phyloP scores from a whole-genome alignment of 2,797 vertebrate genomes.

The Tapera naevia region DNA sequence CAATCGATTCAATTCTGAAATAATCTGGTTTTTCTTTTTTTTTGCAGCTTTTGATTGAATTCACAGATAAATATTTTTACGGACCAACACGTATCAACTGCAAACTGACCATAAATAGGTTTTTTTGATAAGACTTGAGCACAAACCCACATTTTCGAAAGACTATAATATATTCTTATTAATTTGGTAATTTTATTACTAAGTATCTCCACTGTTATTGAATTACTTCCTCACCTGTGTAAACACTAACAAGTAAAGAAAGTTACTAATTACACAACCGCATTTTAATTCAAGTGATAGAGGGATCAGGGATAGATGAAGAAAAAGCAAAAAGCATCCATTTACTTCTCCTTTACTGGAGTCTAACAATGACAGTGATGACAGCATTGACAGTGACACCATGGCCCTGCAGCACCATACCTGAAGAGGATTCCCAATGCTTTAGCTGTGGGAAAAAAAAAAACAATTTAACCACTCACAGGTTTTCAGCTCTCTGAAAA shows the following conservation, averaged over 20 bases:
- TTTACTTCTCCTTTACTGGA: not conserved
- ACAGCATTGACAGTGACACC: fast-evolving
- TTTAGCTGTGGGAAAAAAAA: not conserved
- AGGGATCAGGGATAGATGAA: not conserved
- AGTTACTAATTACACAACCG: not conserved
- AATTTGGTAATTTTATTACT: not conserved
- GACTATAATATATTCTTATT: not conserved
- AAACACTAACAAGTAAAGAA: not conserved
- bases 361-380: not conserved
- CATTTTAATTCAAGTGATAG: not conserved
- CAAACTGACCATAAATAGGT: not conserved
- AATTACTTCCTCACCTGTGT: not conserved
- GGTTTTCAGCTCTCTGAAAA: not conserved
- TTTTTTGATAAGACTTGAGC: not conserved
- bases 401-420: fast-evolving
- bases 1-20: not conserved
- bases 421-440: not conserved
- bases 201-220: not conserved
- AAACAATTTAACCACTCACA: not conserved
- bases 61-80: not conserved
- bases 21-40: not conserved
- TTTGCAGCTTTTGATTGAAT: not conserved
- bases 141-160: not conserved
- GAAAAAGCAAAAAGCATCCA: not conserved
- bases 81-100: not conserved